Conservation (phyloP, 2,888 invertebrate genomes). For the Homarus gammarus region DNA sequence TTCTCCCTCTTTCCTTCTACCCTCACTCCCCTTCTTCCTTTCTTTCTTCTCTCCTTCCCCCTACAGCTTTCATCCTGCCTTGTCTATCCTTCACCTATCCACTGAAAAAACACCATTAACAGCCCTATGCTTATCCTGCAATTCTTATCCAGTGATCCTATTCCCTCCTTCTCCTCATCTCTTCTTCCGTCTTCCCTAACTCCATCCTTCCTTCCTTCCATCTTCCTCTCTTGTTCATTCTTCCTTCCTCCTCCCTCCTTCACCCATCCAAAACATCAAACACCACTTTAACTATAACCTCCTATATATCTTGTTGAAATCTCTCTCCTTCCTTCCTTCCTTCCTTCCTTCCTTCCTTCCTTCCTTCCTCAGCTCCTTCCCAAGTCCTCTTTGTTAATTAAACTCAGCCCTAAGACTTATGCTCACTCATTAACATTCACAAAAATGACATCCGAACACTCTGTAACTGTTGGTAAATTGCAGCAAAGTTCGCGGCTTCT, state of each 20-base stretch:
- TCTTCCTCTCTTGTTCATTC: not conserved
- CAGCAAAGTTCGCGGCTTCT: not conserved
- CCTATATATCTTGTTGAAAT: too few relatives aligned
- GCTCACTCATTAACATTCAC: conserved; percentile 15
- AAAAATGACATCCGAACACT: conserved; percentile 28
- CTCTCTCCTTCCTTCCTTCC: too few relatives aligned
- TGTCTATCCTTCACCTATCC: too few relatives aligned
- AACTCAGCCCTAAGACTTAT: conserved; percentile 32
- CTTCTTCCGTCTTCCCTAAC: not conserved
- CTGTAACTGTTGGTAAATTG: conserved; percentile 33
- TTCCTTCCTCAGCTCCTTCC: not conserved
- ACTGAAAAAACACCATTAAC: too few relatives aligned
- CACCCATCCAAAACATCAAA: not conserved
- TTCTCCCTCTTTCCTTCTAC: too few relatives aligned
- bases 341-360: not conserved
- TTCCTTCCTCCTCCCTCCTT: not conserved
- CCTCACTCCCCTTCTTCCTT: not conserved
- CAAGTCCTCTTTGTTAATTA: conserved; percentile 16
- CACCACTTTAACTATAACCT: too few relatives aligned
- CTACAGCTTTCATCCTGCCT: too few relatives aligned
- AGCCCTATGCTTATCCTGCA: too few relatives aligned
- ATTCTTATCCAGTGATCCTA: too few relatives aligned
- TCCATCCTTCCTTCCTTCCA: not conserved
- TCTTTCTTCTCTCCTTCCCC: not conserved
- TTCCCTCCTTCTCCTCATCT: not conserved